A percentile compares a stretch with the other conserved stretches of the same genome.
phyloP scores from a whole-genome alignment of 2,888 invertebrate species.

The Athalia cordata region DNA sequence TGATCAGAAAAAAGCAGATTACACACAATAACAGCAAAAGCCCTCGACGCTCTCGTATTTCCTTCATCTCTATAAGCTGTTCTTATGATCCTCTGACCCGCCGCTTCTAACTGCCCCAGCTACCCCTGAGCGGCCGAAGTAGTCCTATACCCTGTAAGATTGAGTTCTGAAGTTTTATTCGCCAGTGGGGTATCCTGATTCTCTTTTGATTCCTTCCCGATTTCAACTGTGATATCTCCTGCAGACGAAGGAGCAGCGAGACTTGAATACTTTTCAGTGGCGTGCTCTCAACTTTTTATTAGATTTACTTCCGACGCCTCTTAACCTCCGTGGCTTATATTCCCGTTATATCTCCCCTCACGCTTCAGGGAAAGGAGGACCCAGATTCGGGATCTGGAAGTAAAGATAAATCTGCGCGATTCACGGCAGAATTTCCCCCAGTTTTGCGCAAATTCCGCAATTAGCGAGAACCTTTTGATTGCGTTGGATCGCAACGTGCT shows the following conservation, averaged over 20 bases:
- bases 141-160: constrained; percentile 27
- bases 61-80: constrained; percentile 20
- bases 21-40: constrained; percentile 31
- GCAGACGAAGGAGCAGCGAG: constrained; percentile 19
- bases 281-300: constrained; percentile 39
- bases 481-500: constrained; percentile 20
- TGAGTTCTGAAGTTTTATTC: constrained; percentile 41
- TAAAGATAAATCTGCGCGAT: background rate
- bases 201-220: constrained; percentile 39
- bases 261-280: constrained; percentile 39
- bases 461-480: constrained; percentile 21
- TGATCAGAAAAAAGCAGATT: constrained; percentile 32
- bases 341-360: constrained; percentile 8
- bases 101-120: constrained; percentile 30
- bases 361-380: background rate
- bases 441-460: constrained; percentile 13
- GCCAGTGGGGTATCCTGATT: constrained; percentile 41
- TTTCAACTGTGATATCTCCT: constrained; percentile 28
- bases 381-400: background rate
- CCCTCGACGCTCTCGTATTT: constrained; percentile 25
- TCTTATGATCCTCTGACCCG: constrained; percentile 31
- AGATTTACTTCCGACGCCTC: constrained; percentile 40
- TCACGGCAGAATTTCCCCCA: background rate
- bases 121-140: constrained; percentile 12
- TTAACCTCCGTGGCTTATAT: constrained; percentile 31